Evolutionary conservation across 2,797 vertebrate species (phyloP).

Genomic region (Gallinago stenura): DNA sequence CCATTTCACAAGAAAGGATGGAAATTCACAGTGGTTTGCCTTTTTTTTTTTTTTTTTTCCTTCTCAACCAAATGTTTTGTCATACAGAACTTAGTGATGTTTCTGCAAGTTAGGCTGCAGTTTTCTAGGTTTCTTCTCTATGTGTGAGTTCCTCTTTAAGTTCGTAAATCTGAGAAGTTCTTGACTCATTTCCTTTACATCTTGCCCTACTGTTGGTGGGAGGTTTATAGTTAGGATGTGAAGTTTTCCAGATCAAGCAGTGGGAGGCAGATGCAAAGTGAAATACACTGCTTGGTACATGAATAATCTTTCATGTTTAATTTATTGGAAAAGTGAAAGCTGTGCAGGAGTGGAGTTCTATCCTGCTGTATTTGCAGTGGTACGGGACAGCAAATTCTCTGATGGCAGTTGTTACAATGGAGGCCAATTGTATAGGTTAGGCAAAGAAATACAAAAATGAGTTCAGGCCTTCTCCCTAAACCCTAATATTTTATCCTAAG

Average conservation of each 20-base stretch:
- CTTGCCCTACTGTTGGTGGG: background rate
- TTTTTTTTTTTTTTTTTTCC: background rate
- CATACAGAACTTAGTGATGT: background rate
- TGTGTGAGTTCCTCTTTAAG: background rate
- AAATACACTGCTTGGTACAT: background rate
- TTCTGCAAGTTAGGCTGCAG: background rate
- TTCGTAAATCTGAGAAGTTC: background rate
- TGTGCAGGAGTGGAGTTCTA: background rate
- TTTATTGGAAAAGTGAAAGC: background rate
- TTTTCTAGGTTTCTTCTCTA: background rate
- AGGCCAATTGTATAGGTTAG: background rate
- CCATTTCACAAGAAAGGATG: background rate
- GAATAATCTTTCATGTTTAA: background rate
- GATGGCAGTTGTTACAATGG: background rate
- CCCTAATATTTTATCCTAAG: background rate
- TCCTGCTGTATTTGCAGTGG: background rate
- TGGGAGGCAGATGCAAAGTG: conserved; percentile 2
- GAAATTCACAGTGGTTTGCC: background rate
- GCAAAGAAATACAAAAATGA: background rate
- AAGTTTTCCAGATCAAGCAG: background rate
- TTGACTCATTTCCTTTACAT: background rate
- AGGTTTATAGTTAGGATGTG: background rate
- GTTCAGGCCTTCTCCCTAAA: background rate
- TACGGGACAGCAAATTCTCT: background rate
- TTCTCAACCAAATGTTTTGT: background rate